Base-by-base conservation (phyloP, 2,888 invertebrate genomes). In the Drosophila paranaensis region DNA sequence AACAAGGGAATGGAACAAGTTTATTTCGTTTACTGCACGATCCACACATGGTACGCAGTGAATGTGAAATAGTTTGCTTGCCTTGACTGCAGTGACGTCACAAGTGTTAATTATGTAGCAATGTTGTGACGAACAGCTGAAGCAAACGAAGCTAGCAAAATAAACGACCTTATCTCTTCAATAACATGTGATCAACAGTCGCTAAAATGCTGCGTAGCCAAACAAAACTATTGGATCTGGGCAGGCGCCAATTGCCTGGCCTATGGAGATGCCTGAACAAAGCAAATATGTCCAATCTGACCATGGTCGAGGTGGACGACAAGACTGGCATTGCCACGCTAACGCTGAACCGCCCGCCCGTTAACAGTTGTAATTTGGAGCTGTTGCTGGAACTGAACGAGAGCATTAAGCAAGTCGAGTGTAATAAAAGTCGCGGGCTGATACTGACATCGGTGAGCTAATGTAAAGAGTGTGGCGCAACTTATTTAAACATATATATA, bases 351-450 rank as follows among this genome's bases (percentile, higher is more conserved):
- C 94, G 95, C 62, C 94, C 95, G 4, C 97, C 97, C 9, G 97
- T 97, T 0, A 98, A 98, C 93, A 95, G 96, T 69, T 93, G 97
- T 9, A 97, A 96, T 90, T 92, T 96, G 39, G 96, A 97, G 30
- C 92, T 97, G 20, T 90, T 97, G 33, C 94, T 94, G 63, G 95
- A 95, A 60, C 91, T 98, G 5, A 94, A 93, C 51, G 94, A 94
- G 66, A 93, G 95, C 0, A 91, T 97, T 0, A 94, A 95, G 81
- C 94, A 96, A 79, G 93, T 96, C 3, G 90, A 91, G 53, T 67
- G 75, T 20, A 90, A 95, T 74, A 95, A 95, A 81, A 94, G 95
- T 56, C 94, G 94, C 80, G 97, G 96, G 54, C 93, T 97, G 90
- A 96, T 98, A 77, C 91, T 98, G 70, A 97, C 97, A 45, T 97